These are phyloP conservation scores for Schizopygopsis pylzovi DNA, from an alignment of 2,797 vertebrate genomes.

Conservation along the genomic window DNA sequence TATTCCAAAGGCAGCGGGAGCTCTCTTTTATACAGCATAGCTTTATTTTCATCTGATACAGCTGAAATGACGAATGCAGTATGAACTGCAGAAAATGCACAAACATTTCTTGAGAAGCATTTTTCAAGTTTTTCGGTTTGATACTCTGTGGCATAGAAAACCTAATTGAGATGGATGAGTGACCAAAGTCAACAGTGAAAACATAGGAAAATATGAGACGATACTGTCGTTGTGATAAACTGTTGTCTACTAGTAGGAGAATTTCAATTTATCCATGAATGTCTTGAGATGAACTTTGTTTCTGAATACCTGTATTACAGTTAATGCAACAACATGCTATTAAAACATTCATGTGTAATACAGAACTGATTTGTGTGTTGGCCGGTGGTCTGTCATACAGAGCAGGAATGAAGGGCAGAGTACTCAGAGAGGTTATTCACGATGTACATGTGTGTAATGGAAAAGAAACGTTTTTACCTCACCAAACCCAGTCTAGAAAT, in stretches of 20 bases:
- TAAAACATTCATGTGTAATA: slow-evolving; percentile 62
- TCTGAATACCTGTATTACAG: slow-evolving; percentile 48
- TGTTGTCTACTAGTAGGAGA: slow-evolving; percentile 3
- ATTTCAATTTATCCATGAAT: slow-evolving; percentile 9
- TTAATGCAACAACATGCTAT: slow-evolving; percentile 50
- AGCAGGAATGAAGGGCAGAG: background rate
- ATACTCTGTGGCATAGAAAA: background rate
- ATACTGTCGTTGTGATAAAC: background rate
- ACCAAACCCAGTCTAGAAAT: slow-evolving; percentile 54
- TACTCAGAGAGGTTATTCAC: slow-evolving; percentile 39
- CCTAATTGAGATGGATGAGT: background rate
- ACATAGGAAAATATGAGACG: background rate
- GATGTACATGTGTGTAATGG: slow-evolving; percentile 48
- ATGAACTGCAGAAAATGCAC: slow-evolving; percentile 44
- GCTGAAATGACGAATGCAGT: slow-evolving; percentile 52
- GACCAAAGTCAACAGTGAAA: slow-evolving; percentile 6
- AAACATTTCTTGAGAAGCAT: slow-evolving; percentile 9
- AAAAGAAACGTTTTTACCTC: slow-evolving; percentile 62
- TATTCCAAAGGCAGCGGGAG: slow-evolving; percentile 21
- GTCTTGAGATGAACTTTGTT: slow-evolving; percentile 38
- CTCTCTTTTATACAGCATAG: slow-evolving; percentile 41
- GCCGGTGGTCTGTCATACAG: background rate
- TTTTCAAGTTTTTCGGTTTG: background rate
- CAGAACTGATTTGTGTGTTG: slow-evolving; percentile 52
- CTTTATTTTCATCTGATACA: slow-evolving; percentile 40